Percentiles rank a stretch among this genome's conserved stretches.
Evolutionary conservation across 2,888 invertebrate species (phyloP).

Genomic region (Oxytorus armatus): DNA sequence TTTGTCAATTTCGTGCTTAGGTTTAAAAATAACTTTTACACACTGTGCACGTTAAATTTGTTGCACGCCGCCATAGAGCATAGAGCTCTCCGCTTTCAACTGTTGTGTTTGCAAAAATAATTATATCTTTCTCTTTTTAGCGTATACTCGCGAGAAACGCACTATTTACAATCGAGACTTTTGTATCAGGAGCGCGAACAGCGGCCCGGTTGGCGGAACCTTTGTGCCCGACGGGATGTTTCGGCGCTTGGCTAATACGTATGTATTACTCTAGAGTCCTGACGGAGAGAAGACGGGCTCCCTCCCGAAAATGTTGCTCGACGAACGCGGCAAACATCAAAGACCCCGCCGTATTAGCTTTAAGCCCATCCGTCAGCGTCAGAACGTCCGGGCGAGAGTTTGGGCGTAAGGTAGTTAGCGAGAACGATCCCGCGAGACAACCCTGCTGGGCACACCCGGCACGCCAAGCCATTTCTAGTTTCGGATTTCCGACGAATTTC

Average conservation of each 20-base stretch:
- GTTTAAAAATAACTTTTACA: not conserved
- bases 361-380: constrained; percentile 84
- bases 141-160: constrained; percentile 51
- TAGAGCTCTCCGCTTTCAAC: constrained; percentile 32
- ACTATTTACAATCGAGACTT: constrained; percentile 68
- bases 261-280: constrained; percentile 25
- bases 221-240: constrained; percentile 64
- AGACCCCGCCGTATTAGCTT: constrained; percentile 81
- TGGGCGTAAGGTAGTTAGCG: constrained; percentile 81
- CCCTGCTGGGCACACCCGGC: constrained; percentile 64
- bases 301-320: constrained; percentile 71
- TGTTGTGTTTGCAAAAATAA: constrained; percentile 49
- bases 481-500: constrained; percentile 55
- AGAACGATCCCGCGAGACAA: constrained; percentile 33
- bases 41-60: not conserved
- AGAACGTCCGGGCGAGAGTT: constrained; percentile 77
- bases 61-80: constrained; percentile 23
- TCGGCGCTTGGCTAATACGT: constrained; percentile 54
- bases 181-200: constrained; percentile 52
- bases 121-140: constrained; percentile 41
- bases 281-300: constrained; percentile 45
- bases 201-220: constrained; percentile 55
- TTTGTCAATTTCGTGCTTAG: not conserved
- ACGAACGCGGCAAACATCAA: constrained; percentile 80
- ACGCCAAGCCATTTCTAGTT: constrained; percentile 43